Evolutionary conservation across 2,888 invertebrate genomes (phyloP), one percentile per base, ranked within the genome.

Genomic region (Sinelater perroti): DNA sequence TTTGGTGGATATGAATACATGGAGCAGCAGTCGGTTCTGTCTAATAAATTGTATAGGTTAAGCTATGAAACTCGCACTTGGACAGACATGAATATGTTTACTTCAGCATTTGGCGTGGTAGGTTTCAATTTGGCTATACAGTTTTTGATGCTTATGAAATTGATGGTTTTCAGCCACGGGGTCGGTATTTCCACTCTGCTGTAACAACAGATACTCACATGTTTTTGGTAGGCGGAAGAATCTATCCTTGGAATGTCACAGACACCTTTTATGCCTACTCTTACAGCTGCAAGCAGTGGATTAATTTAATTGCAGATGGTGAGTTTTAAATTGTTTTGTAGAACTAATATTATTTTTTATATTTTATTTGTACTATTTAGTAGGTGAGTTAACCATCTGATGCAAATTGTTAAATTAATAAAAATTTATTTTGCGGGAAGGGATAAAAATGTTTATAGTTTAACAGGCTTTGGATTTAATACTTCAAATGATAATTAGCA

Each of bases 281-380:
- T 5, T 96, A 93, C 73, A 85, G 87, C 44, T 97, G 96, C 75
- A 95, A 95, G 77, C 87, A 90, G 69, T 95, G 95, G 95, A 87
- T 93, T 44, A 78, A 77, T 62, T 65, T 79, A 31, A 72, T 78
- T 67, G 71, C 76, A 13, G 75, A 75, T 66, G 76, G 76, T 74
- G 44, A 49, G 55, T 31, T 8, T 18, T 42, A n/a, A n/a, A n/a
- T n/a, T n/a, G n/a, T 30, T 30, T 30, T 30, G 13, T 30, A 30
- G 6, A 5, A 5, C 2, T n/a, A 26, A 26, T 26, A n/a, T n/a
- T n/a, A n/a, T n/a, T n/a, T n/a, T n/a, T n/a, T n/a, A n/a, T n/a
- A n/a, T n/a, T n/a, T n/a, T n/a, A n/a, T n/a, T n/a, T n/a, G n/a
- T n/a, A n/a, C n/a, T n/a, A n/a, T n/a, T n/a, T n/a, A n/a, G n/a